Evolutionary conservation across 2,888 invertebrate genomes (phyloP).

Genomic region (Thymelicus acteon): DNA sequence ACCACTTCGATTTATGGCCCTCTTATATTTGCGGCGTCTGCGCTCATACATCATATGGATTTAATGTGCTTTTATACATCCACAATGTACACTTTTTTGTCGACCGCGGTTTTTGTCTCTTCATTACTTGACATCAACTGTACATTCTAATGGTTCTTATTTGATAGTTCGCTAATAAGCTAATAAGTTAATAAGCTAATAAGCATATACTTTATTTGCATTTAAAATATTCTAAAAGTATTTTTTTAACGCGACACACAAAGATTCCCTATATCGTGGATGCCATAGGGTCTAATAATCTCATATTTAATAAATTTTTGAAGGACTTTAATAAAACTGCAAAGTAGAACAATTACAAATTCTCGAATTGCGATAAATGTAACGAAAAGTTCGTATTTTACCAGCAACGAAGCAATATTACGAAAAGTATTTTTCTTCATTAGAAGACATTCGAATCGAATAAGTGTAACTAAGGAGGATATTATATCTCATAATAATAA

Average conservation of each 20-base stretch:
- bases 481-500: conserved; percentile 41
- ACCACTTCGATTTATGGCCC: conserved; percentile 28
- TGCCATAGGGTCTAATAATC: too few species aligned
- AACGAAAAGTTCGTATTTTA: conserved; percentile 56
- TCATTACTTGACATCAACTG: conserved; percentile 2
- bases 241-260: too few species aligned
- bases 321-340: conserved; percentile 42
- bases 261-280: too few species aligned
- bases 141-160: too few species aligned
- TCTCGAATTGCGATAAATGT: conserved; percentile 58
- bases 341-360: conserved; percentile 57
- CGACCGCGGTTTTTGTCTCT: conserved; percentile 15
- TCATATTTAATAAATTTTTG: background rate
- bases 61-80: conserved; percentile 39
- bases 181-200: too few species aligned
- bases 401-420: conserved; percentile 52
- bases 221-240: too few species aligned
- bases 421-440: conserved; percentile 69
- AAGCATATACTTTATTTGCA: too few species aligned
- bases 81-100: conserved; percentile 28
- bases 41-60: conserved; percentile 29
- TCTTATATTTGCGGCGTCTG: conserved; percentile 24
- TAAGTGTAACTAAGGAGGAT: conserved; percentile 49
- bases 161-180: too few species aligned
- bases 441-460: conserved; percentile 57